Base-by-base conservation (phyloP, 2,797 vertebrate species). In the Echiichthys vipera region DNA sequence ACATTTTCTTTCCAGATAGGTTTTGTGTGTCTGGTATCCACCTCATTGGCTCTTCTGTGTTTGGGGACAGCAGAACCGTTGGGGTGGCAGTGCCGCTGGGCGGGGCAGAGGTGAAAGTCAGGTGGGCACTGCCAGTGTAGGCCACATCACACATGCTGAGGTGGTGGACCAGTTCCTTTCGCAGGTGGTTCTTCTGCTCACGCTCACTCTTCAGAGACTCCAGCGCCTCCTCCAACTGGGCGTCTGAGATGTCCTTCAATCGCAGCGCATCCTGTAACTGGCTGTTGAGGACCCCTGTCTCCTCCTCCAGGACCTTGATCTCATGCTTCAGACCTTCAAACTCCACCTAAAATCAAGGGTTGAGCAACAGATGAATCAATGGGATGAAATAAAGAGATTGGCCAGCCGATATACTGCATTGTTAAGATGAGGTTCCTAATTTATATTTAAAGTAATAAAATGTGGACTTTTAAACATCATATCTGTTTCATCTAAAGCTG, bases 301-400 rank as follows among this genome's bases (percentile, higher is more conserved):
- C 97, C 90, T 99, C 98, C 90, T 98, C 97, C 85, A 97, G 94
- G 6, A 98, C 95, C 81, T 99, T 98, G 69, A 98, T 97, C 91
- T 98, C 97, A 40, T 99, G 98, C 84, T 99, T 99, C 89, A 99
- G 92, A 27, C 97, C 97, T 94, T 99, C 98, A 1, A 96, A 99
- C 90, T 99, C 98, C 90, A 99, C 97, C 98, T 99, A 88, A 74
- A 91, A 78, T n/a, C 55, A 91, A 66, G 75, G 13, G 30, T 22
- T 4, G 24, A 72, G 30, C n/a, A 18, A 57, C 32, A 42, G 14
- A 63, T 2, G 7, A 4, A 65, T 30, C 1, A 17, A 30, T 17
- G 22, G 32, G 15, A 25, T n/a, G 3, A 47, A n/a, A 36, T 45
- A 12, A 40, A 42, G 6, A 57, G 40, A 30, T 3, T 47, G 32